These are phyloP conservation scores for Drosophila aff. DNA, from an alignment of 1,140 invertebrate genomes.

Conservation along the genomic window DNA sequence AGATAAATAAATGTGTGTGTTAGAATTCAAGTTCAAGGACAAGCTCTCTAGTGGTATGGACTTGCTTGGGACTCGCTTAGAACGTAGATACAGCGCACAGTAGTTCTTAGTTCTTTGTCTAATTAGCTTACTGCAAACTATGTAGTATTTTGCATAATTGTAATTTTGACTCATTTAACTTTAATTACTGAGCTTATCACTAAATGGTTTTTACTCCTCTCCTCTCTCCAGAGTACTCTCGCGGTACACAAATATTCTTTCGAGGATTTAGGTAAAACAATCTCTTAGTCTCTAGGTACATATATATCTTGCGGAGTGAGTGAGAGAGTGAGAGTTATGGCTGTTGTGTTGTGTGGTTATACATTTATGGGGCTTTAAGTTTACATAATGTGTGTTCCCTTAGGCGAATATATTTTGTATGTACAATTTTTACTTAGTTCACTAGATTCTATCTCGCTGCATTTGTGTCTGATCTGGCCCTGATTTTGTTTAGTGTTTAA, in stretches of 20 bases:
- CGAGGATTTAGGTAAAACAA: conserved; percentile 29
- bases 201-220: conserved; percentile 5
- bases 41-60: conserved; percentile 26
- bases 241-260: not conserved
- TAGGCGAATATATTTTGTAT: conserved; percentile 26
- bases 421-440: conserved; percentile 35
- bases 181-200: conserved; percentile 20
- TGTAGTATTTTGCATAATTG: not conserved
- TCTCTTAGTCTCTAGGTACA: conserved; percentile 21
- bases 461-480: conserved; percentile 19
- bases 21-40: conserved; percentile 3
- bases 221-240: too few relatives aligned
- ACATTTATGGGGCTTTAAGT: not conserved
- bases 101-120: conserved; percentile 5
- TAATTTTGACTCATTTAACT: conserved; percentile 31
- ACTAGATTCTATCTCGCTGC: conserved; percentile 1
- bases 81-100: conserved; percentile 16
- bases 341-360: not conserved
- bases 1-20: conserved; percentile 16
- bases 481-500: conserved; percentile 2
- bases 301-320: conserved; percentile 6
- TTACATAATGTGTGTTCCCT: conserved; percentile 1
- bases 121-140: not conserved
- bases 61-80: conserved; percentile 18
- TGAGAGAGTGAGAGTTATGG: conserved; percentile 25